Evolutionary conservation across 2,888 invertebrate species (phyloP).

Genomic region (Leucophora obtusa): DNA sequence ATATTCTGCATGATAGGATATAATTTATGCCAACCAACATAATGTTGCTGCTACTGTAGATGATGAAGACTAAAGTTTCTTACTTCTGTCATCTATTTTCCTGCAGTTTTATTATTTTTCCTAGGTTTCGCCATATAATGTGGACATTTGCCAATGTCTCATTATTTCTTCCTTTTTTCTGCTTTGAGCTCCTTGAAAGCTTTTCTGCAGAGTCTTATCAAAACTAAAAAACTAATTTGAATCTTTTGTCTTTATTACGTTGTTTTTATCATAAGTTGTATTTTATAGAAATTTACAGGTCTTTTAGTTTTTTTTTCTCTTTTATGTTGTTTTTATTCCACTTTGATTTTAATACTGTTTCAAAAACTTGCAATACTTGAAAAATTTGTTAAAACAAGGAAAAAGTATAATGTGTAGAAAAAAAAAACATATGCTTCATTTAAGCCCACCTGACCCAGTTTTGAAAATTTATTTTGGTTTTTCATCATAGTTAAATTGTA

Average conservation of each 20-base stretch:
- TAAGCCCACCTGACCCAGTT: slow-evolving; percentile 39
- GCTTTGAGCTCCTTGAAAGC: neutral
- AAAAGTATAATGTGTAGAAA: neutral
- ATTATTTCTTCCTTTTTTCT: neutral
- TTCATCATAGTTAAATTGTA: slow-evolving; percentile 3
- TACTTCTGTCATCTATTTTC: neutral
- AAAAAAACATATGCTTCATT: slow-evolving; percentile 19
- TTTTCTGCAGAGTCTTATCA: slow-evolving; percentile 11
- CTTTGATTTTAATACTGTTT: slow-evolving; percentile 35
- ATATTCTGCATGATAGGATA: neutral
- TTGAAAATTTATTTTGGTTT: slow-evolving; percentile 21
- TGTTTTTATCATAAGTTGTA: slow-evolving; percentile 13
- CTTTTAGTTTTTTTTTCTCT: neutral
- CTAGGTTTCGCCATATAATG: neutral
- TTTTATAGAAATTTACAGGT: slow-evolving; percentile 29
- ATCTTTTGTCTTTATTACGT: slow-evolving; percentile 25
- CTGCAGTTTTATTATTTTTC: neutral
- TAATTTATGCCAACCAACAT: neutral
- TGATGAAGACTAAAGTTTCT: neutral
- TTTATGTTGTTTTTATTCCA: slow-evolving; percentile 6
- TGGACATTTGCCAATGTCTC: slow-evolving; percentile 26
- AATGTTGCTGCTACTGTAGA: neutral
- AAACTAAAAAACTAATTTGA: slow-evolving; percentile 46
- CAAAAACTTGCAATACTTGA: slow-evolving; percentile 38
- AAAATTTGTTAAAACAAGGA: slow-evolving; percentile 15